Conservation (phyloP, 37 sponge, comb jelly and placozoan genomes). For the Ianthella basta region DNA sequence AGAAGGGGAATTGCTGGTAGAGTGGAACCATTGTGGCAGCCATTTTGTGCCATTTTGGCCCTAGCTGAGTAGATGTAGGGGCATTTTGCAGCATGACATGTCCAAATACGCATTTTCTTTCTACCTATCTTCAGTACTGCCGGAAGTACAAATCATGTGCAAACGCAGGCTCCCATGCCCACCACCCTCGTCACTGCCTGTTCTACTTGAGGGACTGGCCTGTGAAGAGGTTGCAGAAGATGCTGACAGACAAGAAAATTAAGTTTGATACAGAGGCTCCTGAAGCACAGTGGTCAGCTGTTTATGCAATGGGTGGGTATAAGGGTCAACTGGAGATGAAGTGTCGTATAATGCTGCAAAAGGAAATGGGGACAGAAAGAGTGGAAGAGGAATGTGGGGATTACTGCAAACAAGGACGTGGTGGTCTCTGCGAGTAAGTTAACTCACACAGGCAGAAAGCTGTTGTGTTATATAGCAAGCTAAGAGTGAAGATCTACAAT, state of each 20-base stretch:
- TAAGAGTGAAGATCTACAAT: no score
- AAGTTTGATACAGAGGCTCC: conserved; percentile 76
- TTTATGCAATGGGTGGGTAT: not conserved
- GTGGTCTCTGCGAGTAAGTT: conserved; percentile 89
- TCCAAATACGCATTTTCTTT: not conserved
- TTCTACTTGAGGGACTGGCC: conserved; percentile 78
- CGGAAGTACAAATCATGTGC: conserved; percentile 67
- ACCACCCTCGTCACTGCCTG: conserved; percentile 93
- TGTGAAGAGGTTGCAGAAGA: conserved; percentile 73
- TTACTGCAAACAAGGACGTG: conserved; percentile 59
- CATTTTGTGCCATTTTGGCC: no score
- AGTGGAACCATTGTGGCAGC: no score
- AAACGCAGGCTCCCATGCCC: conserved; percentile 83
- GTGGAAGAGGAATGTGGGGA: conserved; percentile 78
- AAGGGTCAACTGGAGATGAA: conserved; percentile 29
- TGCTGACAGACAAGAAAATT: conserved; percentile 62
- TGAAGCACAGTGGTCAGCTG: conserved; percentile 40
- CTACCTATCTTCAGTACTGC: conserved; percentile 70
- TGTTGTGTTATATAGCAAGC: no score
- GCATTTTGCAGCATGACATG: not conserved
- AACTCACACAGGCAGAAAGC: not conserved
- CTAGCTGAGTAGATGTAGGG: not conserved
- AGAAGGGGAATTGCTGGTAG: no score
- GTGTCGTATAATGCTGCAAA: conserved; percentile 83
- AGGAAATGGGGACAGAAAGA: conserved; percentile 63